Base-by-base conservation (phyloP, 1,140 invertebrate genomes). In the Geopemphigus sp. region DNA sequence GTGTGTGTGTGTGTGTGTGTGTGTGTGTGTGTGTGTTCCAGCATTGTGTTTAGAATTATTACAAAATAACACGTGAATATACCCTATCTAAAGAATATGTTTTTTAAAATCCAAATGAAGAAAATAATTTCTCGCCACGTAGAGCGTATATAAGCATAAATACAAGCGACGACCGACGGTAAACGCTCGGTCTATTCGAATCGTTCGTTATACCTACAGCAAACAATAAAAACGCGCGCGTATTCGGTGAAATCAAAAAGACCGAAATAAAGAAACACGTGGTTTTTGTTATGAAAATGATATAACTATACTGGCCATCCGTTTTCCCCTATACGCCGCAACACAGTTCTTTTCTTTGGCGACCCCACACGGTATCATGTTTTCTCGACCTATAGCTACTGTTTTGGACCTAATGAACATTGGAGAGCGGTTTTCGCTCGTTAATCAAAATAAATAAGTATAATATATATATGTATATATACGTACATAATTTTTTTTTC, bases 401-500 rank as follows among this genome's bases (percentile, higher is more conserved):
- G 74, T 78, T 78, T 78, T 39, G 74, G 22, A 14, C 24, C 74
- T 78, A 78, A 78, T 78, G 74, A 78, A 78, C 74, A 50, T 50
- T 24, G 22, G 32, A 78, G 74, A 78, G 39, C 57, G 8, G 74
- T 78, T 78, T 78, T 78, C 74, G 54, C 57, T 78, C 74, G 63
- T 78, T 78, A 78, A 78, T 78, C 74, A 78, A 78, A 78, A 78
- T 78, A 78, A 78, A 78, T 78, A 78, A 61, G 74, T 63, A 78
- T 72, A 72, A 78, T 72, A 72, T 15, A 72, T 50, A 5, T 61
- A 50, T 17, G 32, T 78, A 61, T 78, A 32, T 61, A 39, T 39
- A 39, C 32, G 32, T 39, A 39, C 32, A 39, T 8, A 8, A 50
- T 29, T 63, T 78, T 76, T 74, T 76, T 76, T 78, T 45, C 53